phyloP scores from a whole-genome alignment of 2,113 vertebrate genomes.

The Oryzias melastigma region DNA sequence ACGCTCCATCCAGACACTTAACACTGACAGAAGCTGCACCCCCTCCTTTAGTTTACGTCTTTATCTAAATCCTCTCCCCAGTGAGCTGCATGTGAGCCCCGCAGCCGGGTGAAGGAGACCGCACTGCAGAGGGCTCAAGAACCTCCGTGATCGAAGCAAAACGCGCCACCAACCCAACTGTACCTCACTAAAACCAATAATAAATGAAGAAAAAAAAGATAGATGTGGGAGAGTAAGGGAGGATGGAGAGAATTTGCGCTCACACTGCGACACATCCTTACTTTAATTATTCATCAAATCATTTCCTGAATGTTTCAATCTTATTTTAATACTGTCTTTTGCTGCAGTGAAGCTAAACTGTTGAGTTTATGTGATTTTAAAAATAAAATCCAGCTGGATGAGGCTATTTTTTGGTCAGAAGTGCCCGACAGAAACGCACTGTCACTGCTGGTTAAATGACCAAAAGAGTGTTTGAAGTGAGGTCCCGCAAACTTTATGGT shows the following conservation, averaged over 20 bases:
- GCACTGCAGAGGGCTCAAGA: conserved; percentile 73
- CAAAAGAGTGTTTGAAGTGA: conserved; percentile 9
- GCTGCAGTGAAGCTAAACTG: neutral
- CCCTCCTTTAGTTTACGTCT: conserved; percentile 34
- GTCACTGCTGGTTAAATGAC: conserved; percentile 21
- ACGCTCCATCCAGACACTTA: no score
- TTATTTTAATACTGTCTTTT: neutral
- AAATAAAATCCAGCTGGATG: no score
- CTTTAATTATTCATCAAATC: conserved; percentile 1
- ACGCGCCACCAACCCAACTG: conserved; percentile 39
- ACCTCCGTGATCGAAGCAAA: conserved; percentile 43
- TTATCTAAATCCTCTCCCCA: conserved; percentile 67
- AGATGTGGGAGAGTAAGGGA: no score
- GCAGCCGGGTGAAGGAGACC: conserved; percentile 54
- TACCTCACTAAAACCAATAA: conserved; percentile 5
- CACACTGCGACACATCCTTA: conserved; percentile 19
- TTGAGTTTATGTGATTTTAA: no score
- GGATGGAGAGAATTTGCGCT: neutral
- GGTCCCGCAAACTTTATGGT: conserved; percentile 55
- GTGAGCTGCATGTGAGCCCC: conserved; percentile 53
- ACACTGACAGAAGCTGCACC: neutral
- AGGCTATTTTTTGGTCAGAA: conserved; percentile 23
- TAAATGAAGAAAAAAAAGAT: neutral
- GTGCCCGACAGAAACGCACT: conserved; percentile 27
- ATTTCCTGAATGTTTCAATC: conserved; percentile 8